Conservation (phyloP, 1,140 invertebrate genomes). For the Scaptomyza montana region DNA sequence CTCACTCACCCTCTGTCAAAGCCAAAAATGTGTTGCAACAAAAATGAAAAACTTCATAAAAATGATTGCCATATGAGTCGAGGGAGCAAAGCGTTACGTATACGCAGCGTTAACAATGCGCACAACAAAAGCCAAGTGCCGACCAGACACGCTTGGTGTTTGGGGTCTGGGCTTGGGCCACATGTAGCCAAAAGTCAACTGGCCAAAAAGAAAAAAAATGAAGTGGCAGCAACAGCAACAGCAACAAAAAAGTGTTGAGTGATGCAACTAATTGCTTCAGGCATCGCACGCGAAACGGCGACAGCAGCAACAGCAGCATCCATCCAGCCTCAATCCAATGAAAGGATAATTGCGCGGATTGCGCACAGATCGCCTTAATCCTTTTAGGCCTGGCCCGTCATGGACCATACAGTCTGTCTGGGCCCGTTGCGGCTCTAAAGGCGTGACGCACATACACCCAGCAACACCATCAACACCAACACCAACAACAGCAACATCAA, state of each 20-base stretch:
- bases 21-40: neutral
- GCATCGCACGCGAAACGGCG: slow-evolving; percentile 38
- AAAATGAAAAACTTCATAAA: slow-evolving; percentile 47
- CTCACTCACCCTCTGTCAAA: neutral
- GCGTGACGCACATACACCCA: too few species aligned
- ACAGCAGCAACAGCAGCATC: slow-evolving; percentile 14
- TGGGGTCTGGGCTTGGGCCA: slow-evolving; percentile 18
- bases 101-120: slow-evolving; percentile 69
- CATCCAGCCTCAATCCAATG: slow-evolving; percentile 53
- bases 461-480: too few species aligned
- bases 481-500: slow-evolving; percentile 14
- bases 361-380: slow-evolving; percentile 81
- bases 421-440: slow-evolving; percentile 16
- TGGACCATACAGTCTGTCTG: slow-evolving; percentile 13
- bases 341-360: slow-evolving; percentile 82
- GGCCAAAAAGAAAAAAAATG: slow-evolving; percentile 52
- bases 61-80: slow-evolving; percentile 58
- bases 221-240: slow-evolving; percentile 18
- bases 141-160: slow-evolving; percentile 26
- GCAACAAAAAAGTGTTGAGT: slow-evolving; percentile 67
- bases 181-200: slow-evolving; percentile 77
- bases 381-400: slow-evolving; percentile 68
- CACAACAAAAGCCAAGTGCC: slow-evolving; percentile 53
- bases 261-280: slow-evolving; percentile 79
- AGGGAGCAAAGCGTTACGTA: slow-evolving; percentile 58